These are phyloP conservation scores for Patiria miniata DNA, from an alignment of 35 echinoderm and acorn worm species.

Conservation along the genomic window DNA sequence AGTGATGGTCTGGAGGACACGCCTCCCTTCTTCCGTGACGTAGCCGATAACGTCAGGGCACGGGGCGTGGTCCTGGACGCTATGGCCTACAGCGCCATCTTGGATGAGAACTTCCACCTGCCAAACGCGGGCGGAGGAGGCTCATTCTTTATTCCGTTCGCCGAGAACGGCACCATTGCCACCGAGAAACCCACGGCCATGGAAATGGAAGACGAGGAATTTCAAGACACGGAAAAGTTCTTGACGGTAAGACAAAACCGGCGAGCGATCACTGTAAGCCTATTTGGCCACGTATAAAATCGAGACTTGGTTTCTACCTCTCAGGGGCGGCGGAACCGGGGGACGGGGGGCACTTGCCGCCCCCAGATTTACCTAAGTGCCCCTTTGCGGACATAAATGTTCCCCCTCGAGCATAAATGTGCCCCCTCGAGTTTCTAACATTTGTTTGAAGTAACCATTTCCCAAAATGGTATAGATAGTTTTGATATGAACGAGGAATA, in stretches of 20 bases:
- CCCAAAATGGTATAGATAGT: too few relatives aligned
- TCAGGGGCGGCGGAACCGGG: too few relatives aligned
- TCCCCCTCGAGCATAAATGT: too few relatives aligned
- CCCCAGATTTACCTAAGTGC: too few relatives aligned
- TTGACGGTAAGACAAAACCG: background rate
- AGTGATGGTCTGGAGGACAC: slow-evolving; percentile 50
- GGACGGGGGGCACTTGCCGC: too few relatives aligned
- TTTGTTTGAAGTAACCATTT: too few relatives aligned
- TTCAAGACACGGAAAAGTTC: background rate
- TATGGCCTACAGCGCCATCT: slow-evolving; percentile 13
- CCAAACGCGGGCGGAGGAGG: background rate
- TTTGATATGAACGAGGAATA: too few relatives aligned
- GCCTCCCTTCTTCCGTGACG: slow-evolving; percentile 2
- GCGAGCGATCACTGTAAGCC: background rate
- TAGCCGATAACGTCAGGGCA: slow-evolving; percentile 22
- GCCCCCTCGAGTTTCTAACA: too few relatives aligned
- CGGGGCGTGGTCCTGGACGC: slow-evolving; percentile 60
- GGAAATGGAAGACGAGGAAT: slow-evolving; percentile 14
- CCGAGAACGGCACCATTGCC: background rate
- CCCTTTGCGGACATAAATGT: too few relatives aligned
- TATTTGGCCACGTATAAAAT: too few relatives aligned
- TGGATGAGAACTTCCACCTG: background rate
- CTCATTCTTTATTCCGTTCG: background rate
- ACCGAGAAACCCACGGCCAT: background rate
- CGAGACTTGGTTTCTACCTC: too few relatives aligned